Conservation (phyloP, 2,113 vertebrate genomes). For the Dendrocopos noguchii region DNA sequence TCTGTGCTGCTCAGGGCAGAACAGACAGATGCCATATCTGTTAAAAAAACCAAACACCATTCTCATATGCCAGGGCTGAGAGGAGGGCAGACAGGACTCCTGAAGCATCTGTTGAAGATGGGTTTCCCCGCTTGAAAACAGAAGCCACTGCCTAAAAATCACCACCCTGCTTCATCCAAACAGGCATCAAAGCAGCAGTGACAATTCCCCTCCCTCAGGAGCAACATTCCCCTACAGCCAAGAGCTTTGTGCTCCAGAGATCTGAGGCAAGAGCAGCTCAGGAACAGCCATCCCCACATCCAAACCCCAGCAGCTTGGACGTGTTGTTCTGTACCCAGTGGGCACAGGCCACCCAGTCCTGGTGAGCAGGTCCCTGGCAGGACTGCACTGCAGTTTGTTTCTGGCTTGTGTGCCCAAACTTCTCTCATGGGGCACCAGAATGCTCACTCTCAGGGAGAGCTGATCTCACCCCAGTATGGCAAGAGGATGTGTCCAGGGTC, state of each 20-base stretch:
- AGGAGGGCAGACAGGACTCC: neutral
- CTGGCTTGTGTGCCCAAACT: neutral
- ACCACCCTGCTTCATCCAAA: neutral
- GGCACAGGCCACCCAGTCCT: neutral
- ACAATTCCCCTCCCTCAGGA: neutral
- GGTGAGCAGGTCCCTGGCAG: neutral
- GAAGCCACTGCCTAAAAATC: neutral
- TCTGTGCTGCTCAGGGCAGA: neutral
- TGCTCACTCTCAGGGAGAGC: neutral
- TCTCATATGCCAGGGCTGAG: neutral
- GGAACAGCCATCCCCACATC: neutral
- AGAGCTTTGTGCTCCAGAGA: neutral
- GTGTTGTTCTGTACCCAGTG: rapidly evolving
- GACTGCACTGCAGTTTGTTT: neutral
- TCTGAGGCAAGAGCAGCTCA: neutral
- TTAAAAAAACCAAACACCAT: neutral
- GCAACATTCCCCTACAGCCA: neutral
- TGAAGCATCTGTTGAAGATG: neutral
- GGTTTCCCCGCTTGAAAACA: neutral
- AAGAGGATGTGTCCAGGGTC: neutral
- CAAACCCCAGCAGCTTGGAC: neutral
- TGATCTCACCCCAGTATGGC: neutral
- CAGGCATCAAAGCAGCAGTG: neutral
- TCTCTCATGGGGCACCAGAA: neutral
- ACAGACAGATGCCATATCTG: neutral